Conservation (phyloP, 2,888 invertebrate genomes). For the Erebia aethiops region DNA sequence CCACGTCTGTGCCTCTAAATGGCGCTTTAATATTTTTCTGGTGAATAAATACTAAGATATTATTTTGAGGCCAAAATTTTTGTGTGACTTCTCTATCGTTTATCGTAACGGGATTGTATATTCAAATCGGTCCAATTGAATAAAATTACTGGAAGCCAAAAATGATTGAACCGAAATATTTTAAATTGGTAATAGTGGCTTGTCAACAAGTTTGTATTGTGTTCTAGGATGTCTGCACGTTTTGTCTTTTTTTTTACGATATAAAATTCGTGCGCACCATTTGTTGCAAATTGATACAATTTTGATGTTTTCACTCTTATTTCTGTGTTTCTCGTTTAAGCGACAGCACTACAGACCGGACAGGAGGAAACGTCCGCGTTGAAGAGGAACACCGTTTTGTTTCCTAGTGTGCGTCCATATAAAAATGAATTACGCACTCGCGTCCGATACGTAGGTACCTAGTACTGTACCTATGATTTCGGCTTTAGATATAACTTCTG, state of each 20-base stretch:
- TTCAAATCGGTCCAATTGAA: conserved; percentile 8
- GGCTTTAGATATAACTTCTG: too few species aligned
- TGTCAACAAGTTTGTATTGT: conserved; percentile 11
- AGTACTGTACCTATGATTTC: too few species aligned
- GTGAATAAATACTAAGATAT: neutral
- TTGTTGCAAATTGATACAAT: conserved; percentile 14
- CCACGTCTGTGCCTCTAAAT: too few species aligned
- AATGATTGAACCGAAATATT: conserved; percentile 20
- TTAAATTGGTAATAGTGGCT: conserved; percentile 18
- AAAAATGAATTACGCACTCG: too few species aligned
- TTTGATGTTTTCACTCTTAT: neutral
- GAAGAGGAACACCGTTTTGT: too few species aligned
- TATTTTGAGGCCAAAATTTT: neutral
- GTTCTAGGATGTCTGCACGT: conserved; percentile 20
- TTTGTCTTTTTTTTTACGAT: conserved; percentile 18
- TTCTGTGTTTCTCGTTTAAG: neutral
- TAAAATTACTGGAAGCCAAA: conserved; percentile 8
- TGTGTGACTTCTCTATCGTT: neutral
- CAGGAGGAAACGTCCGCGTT: too few species aligned
- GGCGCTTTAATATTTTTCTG: too few species aligned
- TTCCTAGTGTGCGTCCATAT: too few species aligned
- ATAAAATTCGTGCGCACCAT: conserved; percentile 23
- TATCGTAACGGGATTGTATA: neutral
- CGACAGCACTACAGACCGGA: too few species aligned
- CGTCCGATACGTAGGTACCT: too few species aligned